Conservation (phyloP, 1,140 invertebrate species). For the Wiebesia pumilae region DNA sequence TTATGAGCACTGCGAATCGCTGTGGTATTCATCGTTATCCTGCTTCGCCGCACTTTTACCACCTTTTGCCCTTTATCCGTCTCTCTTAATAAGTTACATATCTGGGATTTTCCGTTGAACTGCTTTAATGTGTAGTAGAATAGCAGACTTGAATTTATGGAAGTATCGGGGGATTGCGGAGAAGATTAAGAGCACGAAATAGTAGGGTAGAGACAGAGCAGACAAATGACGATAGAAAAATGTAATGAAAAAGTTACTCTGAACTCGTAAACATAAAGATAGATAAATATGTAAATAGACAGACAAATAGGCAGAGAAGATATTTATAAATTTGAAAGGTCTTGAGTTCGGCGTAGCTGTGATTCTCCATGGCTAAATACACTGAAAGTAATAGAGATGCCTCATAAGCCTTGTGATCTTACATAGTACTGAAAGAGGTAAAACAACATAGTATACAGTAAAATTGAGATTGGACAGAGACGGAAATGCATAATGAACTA, state of each 20-base stretch:
- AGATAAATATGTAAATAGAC: too few relatives aligned
- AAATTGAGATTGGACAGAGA: slow-evolving; percentile 28
- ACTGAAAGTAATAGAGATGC: slow-evolving; percentile 22
- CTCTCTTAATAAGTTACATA: slow-evolving; percentile 46
- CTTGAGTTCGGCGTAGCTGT: neutral
- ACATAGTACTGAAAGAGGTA: too few relatives aligned
- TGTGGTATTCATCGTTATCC: neutral
- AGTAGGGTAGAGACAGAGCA: neutral
- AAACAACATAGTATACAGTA: neutral
- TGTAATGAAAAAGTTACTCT: neutral
- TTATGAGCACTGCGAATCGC: neutral
- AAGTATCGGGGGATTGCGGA: slow-evolving; percentile 24
- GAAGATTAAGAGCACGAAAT: slow-evolving; percentile 16
- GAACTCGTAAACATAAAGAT: neutral
- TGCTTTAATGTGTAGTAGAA: slow-evolving; percentile 18
- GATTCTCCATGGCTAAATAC: neutral
- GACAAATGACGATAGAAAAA: neutral
- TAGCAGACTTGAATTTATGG: slow-evolving; percentile 32
- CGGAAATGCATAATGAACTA: slow-evolving; percentile 1
- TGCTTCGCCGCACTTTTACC: neutral
- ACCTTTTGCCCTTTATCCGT: neutral
- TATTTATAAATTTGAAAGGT: too few relatives aligned
- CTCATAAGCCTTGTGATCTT: neutral
- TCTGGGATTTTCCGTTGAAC: slow-evolving; percentile 46
- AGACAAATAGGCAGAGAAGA: neutral